Evolutionary conservation across 1,140 invertebrate genomes (phyloP).

Genomic region (Eumaeus atala): DNA sequence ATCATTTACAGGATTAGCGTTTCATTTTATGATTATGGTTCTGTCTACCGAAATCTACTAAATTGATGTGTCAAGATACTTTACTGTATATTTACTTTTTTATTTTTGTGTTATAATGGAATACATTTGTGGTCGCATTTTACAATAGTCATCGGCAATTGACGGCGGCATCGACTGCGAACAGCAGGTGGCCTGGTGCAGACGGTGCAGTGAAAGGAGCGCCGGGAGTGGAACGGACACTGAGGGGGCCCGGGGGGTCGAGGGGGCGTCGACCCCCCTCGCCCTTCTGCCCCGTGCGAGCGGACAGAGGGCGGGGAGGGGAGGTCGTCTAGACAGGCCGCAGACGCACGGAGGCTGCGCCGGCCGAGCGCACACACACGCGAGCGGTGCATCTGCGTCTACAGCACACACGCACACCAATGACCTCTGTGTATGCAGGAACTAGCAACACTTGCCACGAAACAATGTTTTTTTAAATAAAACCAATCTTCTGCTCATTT

Average conservation of each 20-base stretch:
- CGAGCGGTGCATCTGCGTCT: conserved; percentile 43
- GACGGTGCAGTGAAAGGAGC: conserved; percentile 42
- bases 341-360: conserved; percentile 69
- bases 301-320: conserved; percentile 25
- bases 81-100: too few relatives aligned
- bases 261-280: conserved; percentile 9
- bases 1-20: too few relatives aligned
- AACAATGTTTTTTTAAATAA: conserved; percentile 10
- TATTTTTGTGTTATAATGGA: not conserved
- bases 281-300: conserved; percentile 19
- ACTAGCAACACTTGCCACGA: not conserved
- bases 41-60: too few relatives aligned
- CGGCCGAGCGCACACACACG: conserved; percentile 48
- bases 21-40: too few relatives aligned
- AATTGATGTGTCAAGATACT: too few relatives aligned
- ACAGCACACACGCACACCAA: conserved; percentile 34
- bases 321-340: conserved; percentile 66
- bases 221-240: conserved; percentile 26
- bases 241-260: conserved; percentile 14
- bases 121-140: conserved; percentile 1
- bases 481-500: not conserved
- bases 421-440: conserved; percentile 32
- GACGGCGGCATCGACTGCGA: conserved; percentile 17
- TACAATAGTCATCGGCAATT: conserved; percentile 17
- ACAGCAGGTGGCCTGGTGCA: conserved; percentile 22